Evolutionary conservation across 2,113 vertebrate species (phyloP).

Genomic region (Laticauda laticaudata): DNA sequence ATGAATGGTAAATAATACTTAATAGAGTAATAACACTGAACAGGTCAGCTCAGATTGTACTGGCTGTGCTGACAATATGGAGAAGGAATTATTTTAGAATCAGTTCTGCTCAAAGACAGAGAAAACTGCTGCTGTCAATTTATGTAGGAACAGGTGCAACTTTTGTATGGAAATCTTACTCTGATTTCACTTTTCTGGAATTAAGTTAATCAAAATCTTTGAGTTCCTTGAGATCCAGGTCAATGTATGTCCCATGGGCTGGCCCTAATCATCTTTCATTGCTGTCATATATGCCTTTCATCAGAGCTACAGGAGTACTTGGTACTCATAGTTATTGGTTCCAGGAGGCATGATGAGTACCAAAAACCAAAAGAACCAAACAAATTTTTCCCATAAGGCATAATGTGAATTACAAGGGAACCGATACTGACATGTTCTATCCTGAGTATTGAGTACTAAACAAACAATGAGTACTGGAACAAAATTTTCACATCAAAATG

Average conservation of each 20-base stretch:
- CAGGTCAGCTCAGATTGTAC: background rate
- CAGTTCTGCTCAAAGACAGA: background rate
- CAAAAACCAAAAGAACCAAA: background rate
- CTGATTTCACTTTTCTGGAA: background rate
- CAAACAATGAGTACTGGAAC: background rate
- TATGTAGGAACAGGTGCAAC: background rate
- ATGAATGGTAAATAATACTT: background rate
- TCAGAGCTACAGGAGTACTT: background rate
- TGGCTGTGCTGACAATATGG: background rate
- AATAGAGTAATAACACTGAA: background rate
- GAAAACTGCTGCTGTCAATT: background rate
- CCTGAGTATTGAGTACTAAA: background rate
- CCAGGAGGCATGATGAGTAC: background rate
- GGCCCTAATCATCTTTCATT: background rate
- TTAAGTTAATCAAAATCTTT: background rate
- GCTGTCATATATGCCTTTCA: background rate
- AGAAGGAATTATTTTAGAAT: background rate
- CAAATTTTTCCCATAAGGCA: background rate
- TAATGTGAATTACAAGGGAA: background rate
- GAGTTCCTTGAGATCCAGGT: background rate
- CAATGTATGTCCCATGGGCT: background rate
- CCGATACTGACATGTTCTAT: background rate
- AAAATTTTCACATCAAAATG: background rate
- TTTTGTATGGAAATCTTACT: background rate
- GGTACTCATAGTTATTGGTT: background rate